Evolutionary conservation across 2,113 vertebrate genomes (phyloP), one percentile per base, ranked within the genome.

Genomic region (Tichodroma muraria): DNA sequence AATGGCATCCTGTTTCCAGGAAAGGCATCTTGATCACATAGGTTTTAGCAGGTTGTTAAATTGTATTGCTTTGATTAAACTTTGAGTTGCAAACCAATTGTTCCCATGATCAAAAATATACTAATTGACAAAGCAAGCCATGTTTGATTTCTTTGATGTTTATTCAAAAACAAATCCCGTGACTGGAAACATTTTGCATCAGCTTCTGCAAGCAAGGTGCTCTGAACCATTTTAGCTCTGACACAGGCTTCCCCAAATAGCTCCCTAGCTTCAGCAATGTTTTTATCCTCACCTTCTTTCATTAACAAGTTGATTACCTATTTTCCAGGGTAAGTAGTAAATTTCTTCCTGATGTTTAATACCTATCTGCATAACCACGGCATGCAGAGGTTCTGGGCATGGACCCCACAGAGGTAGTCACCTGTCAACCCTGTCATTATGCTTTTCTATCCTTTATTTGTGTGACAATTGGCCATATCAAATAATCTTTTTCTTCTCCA

Each of bases 1-100:
- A 75, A 79, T 60, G 35, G 45, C 50, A 83, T 52, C n/a, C 24
- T 56, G 7, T 83, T 87, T 84, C 83, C 79, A 78, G 44, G 59
- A 86, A 85, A 78, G 42, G 20, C 24, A 63, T 65, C 38, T 66
- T 63, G 37, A 76, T 65, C 52, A 49, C 69, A 37, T 9, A 56
- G 35, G 25, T 75, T 95, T 94, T 77, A 89, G 66, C 38, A 88
- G 28, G 35, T 15, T 77, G 57, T 53, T 42, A 75, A 81, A 80
- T 19, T 27, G 30, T n/a, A 88, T 82, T 88, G 40, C 50, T 92
- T 88, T 89, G 80, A 80, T 81, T 91, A 92, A 92, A 49, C 59
- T 85, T 65, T 79, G 18, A 78, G 18, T 14, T 63, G 30, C 20
- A 49, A 80, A 89, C 6, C 1, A 2, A 72, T 80, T 90, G 65